Evolutionary conservation across 1,140 invertebrate species (phyloP).

Genomic region (Epicauta chinensis): DNA sequence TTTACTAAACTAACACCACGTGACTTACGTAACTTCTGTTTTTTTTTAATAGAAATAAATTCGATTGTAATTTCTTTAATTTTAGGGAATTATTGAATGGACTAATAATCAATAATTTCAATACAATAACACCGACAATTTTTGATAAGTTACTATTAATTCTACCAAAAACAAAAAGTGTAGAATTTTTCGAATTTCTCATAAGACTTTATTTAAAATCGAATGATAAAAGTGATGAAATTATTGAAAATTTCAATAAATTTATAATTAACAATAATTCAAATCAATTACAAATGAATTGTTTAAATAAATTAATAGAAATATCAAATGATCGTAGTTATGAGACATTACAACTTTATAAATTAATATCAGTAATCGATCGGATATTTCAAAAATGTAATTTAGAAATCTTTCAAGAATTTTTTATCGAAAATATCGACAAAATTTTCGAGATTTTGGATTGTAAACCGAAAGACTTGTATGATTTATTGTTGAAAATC

Average conservation of each 20-base stretch:
- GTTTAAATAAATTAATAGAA: too few relatives aligned
- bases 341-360: neutral
- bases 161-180: neutral
- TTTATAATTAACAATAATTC: too few relatives aligned
- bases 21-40: too few relatives aligned
- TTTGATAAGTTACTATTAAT: conserved; percentile 6
- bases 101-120: too few relatives aligned
- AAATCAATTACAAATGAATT: too few relatives aligned
- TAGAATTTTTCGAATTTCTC: conserved; percentile 21
- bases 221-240: conserved; percentile 9
- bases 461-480: conserved; percentile 9
- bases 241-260: too few relatives aligned
- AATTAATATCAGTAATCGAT: conserved; percentile 1
- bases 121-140: neutral
- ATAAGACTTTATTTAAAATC: conserved; percentile 11
- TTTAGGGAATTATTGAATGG: too few relatives aligned
- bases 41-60: too few relatives aligned
- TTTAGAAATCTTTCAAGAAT: conserved; percentile 18
- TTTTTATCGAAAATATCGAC: conserved; percentile 21
- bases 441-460: conserved; percentile 12
- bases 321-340: neutral
- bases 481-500: conserved; percentile 8
- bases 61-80: too few relatives aligned
- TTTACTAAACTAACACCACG: too few relatives aligned
- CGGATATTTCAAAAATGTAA: conserved; percentile 20